Base-by-base conservation (phyloP, 1,140 invertebrate species). In the Oryzaephilus surinamensis region DNA sequence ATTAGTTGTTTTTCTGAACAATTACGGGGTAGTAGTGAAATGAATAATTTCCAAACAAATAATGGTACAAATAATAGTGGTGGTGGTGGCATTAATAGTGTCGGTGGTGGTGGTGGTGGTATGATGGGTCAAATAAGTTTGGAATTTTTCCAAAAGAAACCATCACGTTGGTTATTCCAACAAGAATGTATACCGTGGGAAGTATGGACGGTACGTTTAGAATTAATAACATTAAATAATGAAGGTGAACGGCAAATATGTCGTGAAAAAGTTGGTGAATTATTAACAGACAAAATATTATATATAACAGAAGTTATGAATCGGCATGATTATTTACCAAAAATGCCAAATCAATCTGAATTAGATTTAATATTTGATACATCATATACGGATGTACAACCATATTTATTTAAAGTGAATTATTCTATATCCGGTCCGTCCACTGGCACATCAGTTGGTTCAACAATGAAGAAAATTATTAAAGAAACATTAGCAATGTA, bases 281-380 rank as follows among this genome's bases (percentile, higher is more conserved):
- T 91, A 45, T 64, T 98, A 2, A 81, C 88, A 17, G 93, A 97
- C 46, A 95, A 94, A 60, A 82, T 97, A 12, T 69, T 95, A 19
- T 86, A 89, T 52, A 90, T 98, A 51, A 87, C 90, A 0, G 89
- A 96, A 62, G 79, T 90, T 3, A 94, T 97, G 76, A 96, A 97
- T 61, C 72, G 84, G 24, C 84, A 93, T 61, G 89, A 97, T 54
- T 97, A 94, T 65, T 74, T 96, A 21, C 94, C 94, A 2, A 93
- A 93, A 65, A 92, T 93, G 75, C 93, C 93, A 30, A 85, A 79
- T 57, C 82, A 89, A 57, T 82, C 81, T 6, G 91, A 97, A 60
- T 68, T 96, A 28, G 91, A 95, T 65, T 70, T 91, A 29, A 83
- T 97, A 39, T 98, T 97, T 62, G 93, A 98, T 62, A 95, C 90